Evolutionary conservation across 2,797 vertebrate species (phyloP), one percentile per base, ranked within the genome.

Genomic region (Rousettus madagascariensis): DNA sequence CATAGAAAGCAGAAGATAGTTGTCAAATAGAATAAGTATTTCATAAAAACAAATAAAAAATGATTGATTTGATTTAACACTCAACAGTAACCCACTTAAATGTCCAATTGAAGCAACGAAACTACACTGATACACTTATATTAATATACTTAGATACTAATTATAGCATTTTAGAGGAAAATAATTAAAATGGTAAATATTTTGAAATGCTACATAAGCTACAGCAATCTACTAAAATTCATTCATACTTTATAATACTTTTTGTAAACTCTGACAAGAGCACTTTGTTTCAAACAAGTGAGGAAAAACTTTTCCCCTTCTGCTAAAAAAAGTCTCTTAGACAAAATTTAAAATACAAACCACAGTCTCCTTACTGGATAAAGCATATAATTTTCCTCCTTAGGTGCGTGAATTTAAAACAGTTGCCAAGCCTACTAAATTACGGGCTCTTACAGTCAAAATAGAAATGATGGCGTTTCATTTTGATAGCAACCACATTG

Each of bases 401-500:
- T 96, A 97, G 90, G 82, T 69, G 33, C 33, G 24, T 36, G 38
- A 95, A 98, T 92, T 96, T 96, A 69, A 97, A 97, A 92, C 22
- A 61, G 33, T 77, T 96, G 87, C 72, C 89, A 97, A 94, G 86
- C 55, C 69, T 79, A 79, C 53, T 97, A 97, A 98, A 97, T 98
- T 98, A 97, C 96, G 71, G 85, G 68, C 61, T 72, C 87, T 97
- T 33, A 96, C 77, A 94, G 96, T 97, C 95, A 96, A 95, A 97
- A 97, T 28, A 94, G 88, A 97, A 98, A 98, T 96, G 46, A 98
- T 6, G 28, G 59, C 91, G 97, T 98, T 98, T 98, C 96, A 95
- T 97, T 96, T 97, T 80, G 33, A 90, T 84, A 93, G 95, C 86
- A 84, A 83, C 71, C 87, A 96, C 7, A 92, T 19, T 13, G 74